Percentiles rank a stretch among this genome's conserved stretches.
These are phyloP conservation scores for Drosophila bunnanda DNA, from an alignment of 2,888 invertebrate species.

Conservation along the genomic window DNA sequence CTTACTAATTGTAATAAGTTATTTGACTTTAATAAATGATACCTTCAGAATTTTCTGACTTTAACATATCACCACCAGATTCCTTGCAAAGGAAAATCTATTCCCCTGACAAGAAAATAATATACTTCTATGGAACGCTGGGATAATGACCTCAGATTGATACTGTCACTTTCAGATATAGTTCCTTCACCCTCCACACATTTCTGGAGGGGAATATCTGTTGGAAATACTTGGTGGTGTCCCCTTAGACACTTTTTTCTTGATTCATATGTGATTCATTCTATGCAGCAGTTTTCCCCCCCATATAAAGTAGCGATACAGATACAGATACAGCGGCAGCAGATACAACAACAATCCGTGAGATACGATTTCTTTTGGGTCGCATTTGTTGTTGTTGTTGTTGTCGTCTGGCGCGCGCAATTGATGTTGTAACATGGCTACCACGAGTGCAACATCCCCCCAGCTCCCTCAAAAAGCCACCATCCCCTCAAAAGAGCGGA, in stretches of 20 bases:
- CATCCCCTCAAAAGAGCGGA: constrained; percentile 22
- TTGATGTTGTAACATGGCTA: constrained; percentile 81
- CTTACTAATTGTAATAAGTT: too few species aligned
- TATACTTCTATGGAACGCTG: constrained; percentile 6
- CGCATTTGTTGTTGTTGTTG: constrained; percentile 53
- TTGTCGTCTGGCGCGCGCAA: constrained; percentile 78
- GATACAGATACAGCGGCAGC: constrained; percentile 41
- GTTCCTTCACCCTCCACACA: constrained; percentile 17
- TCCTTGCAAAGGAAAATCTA: not conserved
- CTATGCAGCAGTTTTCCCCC: constrained; percentile 14
- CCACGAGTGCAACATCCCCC: constrained; percentile 77
- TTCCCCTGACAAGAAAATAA: not conserved
- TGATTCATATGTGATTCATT: constrained; percentile 47
- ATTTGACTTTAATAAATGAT: not conserved
- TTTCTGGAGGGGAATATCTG: not conserved
- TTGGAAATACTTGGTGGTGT: constrained; percentile 16
- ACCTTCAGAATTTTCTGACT: not conserved
- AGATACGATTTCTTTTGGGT: constrained; percentile 78
- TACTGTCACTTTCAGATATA: constrained; percentile 41
- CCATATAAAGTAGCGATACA: constrained; percentile 31
- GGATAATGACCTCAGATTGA: constrained; percentile 34
- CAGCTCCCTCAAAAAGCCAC: constrained; percentile 19
- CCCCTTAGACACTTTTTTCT: constrained; percentile 13
- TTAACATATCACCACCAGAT: not conserved
- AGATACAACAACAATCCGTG: constrained; percentile 63